Base-by-base conservation (phyloP, 2,888 invertebrate species). In the Calliopum simillimum region DNA sequence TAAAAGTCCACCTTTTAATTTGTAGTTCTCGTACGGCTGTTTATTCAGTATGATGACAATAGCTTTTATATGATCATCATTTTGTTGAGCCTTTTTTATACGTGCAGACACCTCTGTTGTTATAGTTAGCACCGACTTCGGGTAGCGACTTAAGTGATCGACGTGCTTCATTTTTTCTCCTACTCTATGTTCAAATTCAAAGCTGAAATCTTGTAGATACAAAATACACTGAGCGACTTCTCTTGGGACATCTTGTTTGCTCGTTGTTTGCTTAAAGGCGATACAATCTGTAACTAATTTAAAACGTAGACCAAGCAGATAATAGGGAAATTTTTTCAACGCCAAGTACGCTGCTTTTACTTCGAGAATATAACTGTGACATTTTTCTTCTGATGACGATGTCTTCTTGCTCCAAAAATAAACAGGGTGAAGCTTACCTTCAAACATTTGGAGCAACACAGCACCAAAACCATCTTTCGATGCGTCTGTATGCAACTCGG, bases 301-400 rank as follows among this genome's bases (percentile, higher is more conserved):
- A 23, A 73, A 73, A 19, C 21, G 44, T 13, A 59, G 58, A 21
- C 72, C 74, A 0, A 78, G 49, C 1, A 76, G 74, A 77, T 78
- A 79, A 21, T 74, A 68, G 0, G 77, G 62, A 67, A 77, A 80
- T 43, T 76, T 79, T 55, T 75, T 33, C 8, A 77, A 21, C 3
- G 76, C 74, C n/a, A 68, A 59, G n/a, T 76, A 67, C 19, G 79
- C 74, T 2, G 78, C 77, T 13, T 76, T 59, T 3, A 71, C 72
- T 49, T 78, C 77, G 21, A 79, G 46, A 53, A 76, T 75, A 19
- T 78, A 78, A 76, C 62, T 63, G 55, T 67, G 67, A n/a, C 25
- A 23, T 58, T 59, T 53, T 3, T 44, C 16, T 16, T 56, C 69
- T 13, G 55, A 19, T 46, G 63, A 43, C 1, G 44, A 63, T 12